Evolutionary conservation across 1,140 invertebrate species (phyloP).

Genomic region (Phortica variegata): DNA sequence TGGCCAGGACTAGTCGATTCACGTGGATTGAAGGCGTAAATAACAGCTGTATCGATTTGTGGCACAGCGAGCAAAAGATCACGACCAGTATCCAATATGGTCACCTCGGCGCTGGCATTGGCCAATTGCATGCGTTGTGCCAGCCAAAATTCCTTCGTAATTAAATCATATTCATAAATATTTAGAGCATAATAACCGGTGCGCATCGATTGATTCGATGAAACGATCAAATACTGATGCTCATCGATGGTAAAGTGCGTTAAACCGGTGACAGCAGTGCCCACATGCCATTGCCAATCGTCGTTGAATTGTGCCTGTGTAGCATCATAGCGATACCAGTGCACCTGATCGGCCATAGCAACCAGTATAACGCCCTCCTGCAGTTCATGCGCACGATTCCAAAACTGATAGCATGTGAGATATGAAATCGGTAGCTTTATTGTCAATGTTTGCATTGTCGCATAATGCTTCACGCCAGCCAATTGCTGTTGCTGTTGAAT

Average conservation of each 20-base stretch:
- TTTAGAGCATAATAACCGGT: conserved; percentile 15
- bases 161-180: conserved; percentile 38
- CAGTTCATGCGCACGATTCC: conserved; percentile 23
- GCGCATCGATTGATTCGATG: conserved; percentile 13
- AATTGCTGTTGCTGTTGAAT: conserved; percentile 7
- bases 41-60: conserved; percentile 25
- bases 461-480: conserved; percentile 10
- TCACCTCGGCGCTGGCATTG: conserved; percentile 19
- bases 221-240: conserved; percentile 24
- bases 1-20: conserved; percentile 2
- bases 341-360: conserved; percentile 19
- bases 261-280: conserved; percentile 15
- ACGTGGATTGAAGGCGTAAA: conserved; percentile 31
- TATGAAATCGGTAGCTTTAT: conserved; percentile 5
- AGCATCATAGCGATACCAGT: conserved; percentile 30
- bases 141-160: conserved; percentile 39
- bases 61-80: conserved; percentile 42
- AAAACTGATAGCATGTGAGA: conserved; percentile 23
- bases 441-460: conserved; percentile 1
- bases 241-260: conserved; percentile 27
- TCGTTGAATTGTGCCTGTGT: background rate
- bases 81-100: conserved; percentile 35
- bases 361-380: conserved; percentile 36
- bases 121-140: conserved; percentile 35
- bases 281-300: conserved; percentile 36